phyloP scores from a whole-genome alignment of 2,888 invertebrate species.

The Timandra comae region DNA sequence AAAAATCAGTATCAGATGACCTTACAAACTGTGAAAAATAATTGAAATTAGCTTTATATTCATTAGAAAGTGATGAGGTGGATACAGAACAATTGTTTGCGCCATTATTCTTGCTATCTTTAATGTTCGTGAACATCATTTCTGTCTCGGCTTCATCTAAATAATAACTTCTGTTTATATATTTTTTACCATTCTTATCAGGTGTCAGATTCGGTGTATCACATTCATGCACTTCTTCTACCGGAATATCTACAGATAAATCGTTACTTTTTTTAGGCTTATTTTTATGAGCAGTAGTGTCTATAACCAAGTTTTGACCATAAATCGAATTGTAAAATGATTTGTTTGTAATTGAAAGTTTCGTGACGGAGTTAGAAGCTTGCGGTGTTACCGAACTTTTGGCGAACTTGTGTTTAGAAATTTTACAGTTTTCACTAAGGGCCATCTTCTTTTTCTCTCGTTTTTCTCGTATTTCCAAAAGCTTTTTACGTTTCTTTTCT shows the following conservation, averaged over 20 bases:
- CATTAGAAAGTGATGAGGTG: conserved; percentile 37
- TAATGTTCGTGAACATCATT: conserved; percentile 43
- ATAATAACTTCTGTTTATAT: conserved; percentile 46
- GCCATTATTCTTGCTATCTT: conserved; percentile 28
- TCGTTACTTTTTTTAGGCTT: too few relatives aligned
- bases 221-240: conserved; percentile 23
- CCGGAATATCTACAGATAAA: conserved; percentile 18
- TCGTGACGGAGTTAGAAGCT: conserved; percentile 57
- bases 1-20: conserved; percentile 7
- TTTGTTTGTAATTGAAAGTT: conserved; percentile 65
- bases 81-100: conserved; percentile 26
- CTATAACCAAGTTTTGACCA: conserved; percentile 37
- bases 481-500: conserved; percentile 55
- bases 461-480: conserved; percentile 57
- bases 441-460: conserved; percentile 56
- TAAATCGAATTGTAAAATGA: conserved; percentile 68
- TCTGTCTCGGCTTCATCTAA: conserved; percentile 55
- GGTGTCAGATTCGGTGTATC: conserved; percentile 21
- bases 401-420: conserved; percentile 43
- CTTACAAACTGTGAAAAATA: conserved; percentile 29
- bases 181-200: conserved; percentile 35
- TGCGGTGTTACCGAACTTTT: conserved; percentile 49
- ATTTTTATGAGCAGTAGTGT: conserved; percentile 14
- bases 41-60: conserved; percentile 31
- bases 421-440: conserved; percentile 47